These are phyloP conservation scores for Drosophila kambysellisi DNA, from an alignment of 2,888 invertebrate species.

Conservation along the genomic window DNA sequence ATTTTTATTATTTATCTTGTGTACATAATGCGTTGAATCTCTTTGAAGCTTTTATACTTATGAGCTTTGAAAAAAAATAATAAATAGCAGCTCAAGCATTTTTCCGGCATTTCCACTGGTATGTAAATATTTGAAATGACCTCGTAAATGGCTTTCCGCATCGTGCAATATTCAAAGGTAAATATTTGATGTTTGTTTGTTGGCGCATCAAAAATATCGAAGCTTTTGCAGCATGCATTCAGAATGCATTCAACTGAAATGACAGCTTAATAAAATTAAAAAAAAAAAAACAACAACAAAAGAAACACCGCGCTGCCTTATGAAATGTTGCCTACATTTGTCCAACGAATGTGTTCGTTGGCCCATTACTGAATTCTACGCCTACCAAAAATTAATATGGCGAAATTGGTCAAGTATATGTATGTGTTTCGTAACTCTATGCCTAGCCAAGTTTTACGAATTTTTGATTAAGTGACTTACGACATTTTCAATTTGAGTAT, in stretches of 20 bases:
- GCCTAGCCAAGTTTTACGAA: not conserved
- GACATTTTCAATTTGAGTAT: not conserved
- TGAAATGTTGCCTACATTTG: not conserved
- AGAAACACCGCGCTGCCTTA: not conserved
- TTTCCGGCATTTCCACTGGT: not conserved
- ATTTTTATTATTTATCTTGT: not conserved
- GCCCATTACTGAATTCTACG: not conserved
- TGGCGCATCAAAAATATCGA: constrained; percentile 32
- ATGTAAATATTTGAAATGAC: constrained; percentile 12
- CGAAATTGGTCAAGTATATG: not conserved
- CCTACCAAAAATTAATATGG: not conserved
- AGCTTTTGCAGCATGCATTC: constrained; percentile 6
- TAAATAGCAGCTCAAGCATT: not conserved
- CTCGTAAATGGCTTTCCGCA: constrained; percentile 20
- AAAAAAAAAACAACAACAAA: too few relatives aligned
- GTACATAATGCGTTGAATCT: not conserved
- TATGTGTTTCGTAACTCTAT: not conserved
- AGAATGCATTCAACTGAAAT: constrained; percentile 15
- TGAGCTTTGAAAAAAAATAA: not conserved
- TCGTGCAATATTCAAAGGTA: constrained; percentile 29
- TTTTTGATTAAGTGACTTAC: not conserved
- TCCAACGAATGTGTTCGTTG: too few relatives aligned
- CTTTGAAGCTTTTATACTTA: not conserved
- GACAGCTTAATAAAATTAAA: not conserved
- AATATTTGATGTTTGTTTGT: constrained; percentile 51